Percentiles rank a stretch among this genome's conserved stretches.
These are phyloP conservation scores for Onychostoma macrolepis DNA, from an alignment of 2,113 vertebrate genomes.

Conservation along the genomic window DNA sequence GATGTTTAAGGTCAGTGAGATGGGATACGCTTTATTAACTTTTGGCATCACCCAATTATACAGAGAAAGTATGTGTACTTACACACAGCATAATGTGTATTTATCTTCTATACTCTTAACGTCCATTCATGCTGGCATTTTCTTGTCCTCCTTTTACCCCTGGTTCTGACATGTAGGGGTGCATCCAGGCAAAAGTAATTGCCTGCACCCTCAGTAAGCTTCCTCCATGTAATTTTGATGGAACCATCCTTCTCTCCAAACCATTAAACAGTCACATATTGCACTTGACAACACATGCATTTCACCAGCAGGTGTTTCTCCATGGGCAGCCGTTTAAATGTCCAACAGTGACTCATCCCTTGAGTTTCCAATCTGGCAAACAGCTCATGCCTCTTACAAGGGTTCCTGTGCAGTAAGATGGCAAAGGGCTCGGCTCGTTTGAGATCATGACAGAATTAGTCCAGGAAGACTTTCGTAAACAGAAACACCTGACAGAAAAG, in stretches of 20 bases:
- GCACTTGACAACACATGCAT: constrained; percentile 55
- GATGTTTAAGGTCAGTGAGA: constrained; percentile 47
- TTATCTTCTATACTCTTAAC: not conserved
- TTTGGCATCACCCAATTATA: constrained; percentile 54
- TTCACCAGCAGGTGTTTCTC: constrained; percentile 56
- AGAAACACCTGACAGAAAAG: not conserved
- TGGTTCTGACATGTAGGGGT: constrained; percentile 51
- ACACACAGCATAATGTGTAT: not conserved
- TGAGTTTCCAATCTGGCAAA: constrained; percentile 6
- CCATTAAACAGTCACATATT: constrained; percentile 64
- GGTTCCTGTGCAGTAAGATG: not conserved
- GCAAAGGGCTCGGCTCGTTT: not conserved
- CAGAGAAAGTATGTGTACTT: constrained; percentile 42
- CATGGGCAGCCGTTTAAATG: constrained; percentile 35
- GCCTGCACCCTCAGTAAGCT: constrained; percentile 49
- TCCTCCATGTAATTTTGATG: constrained; percentile 61
- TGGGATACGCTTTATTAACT: constrained; percentile 26
- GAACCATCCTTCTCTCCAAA: constrained; percentile 58
- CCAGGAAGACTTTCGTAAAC: not conserved
- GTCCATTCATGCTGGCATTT: not conserved
- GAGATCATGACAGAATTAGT: constrained; percentile 17
- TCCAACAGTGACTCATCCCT: constrained; percentile 37
- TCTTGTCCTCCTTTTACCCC: constrained; percentile 20
- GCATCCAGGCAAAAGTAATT: constrained; percentile 46
- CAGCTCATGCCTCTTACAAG: constrained; percentile 3